Evolutionary conservation across 1,140 invertebrate genomes (phyloP).

Genomic region (Bombus breviceps): DNA sequence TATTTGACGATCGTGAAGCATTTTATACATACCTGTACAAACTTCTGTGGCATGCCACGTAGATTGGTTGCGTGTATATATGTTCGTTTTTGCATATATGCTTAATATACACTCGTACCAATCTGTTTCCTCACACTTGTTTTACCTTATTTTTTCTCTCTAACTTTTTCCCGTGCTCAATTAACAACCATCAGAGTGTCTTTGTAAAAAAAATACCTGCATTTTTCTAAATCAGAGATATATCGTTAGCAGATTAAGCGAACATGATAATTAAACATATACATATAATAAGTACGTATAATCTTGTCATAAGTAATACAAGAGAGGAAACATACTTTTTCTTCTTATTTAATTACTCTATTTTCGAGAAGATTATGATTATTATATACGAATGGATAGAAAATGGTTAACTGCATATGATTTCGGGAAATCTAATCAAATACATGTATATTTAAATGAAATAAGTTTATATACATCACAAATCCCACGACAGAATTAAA

Average conservation of each 20-base stretch:
- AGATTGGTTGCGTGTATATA: background rate
- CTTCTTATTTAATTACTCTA: background rate
- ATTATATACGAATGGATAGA: background rate
- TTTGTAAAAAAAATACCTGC: background rate
- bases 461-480: background rate
- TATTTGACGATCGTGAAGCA: conserved; percentile 52
- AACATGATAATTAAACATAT: background rate
- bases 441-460: background rate
- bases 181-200: background rate
- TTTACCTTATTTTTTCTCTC: background rate
- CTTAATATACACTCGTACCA: conserved; percentile 2
- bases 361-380: background rate
- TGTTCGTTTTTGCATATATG: background rate
- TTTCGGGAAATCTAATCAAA: background rate
- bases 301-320: background rate
- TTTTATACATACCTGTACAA: conserved; percentile 52
- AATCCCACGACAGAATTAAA: background rate
- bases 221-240: background rate
- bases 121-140: background rate
- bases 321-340: background rate
- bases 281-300: background rate
- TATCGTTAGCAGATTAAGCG: background rate
- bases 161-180: background rate
- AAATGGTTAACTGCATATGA: background rate
- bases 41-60: background rate